Percentiles rank a stretch among this genome's conserved stretches.
These are phyloP conservation scores for Hemibagrus wyckioides DNA, from an alignment of 2,113 vertebrate genomes.

Conservation along the genomic window DNA sequence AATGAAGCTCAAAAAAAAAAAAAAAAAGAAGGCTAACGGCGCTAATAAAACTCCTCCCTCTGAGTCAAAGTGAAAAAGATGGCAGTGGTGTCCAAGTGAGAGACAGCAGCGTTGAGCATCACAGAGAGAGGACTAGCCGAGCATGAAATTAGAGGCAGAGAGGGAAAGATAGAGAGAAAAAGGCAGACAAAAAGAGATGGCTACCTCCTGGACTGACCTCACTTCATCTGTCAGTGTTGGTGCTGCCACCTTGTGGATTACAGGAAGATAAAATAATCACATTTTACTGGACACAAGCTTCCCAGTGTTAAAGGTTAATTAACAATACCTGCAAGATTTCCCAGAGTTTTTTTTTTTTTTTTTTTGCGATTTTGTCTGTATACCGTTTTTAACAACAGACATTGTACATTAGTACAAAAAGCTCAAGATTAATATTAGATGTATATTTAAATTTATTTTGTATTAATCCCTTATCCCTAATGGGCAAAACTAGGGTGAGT, in stretches of 20 bases:
- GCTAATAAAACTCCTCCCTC: constrained; percentile 34
- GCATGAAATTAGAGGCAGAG: constrained; percentile 72
- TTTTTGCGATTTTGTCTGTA: no score
- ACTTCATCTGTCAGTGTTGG: background rate
- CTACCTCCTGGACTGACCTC: constrained; percentile 1
- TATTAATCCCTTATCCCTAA: no score
- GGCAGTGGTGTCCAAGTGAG: constrained; percentile 55
- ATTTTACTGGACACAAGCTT: background rate
- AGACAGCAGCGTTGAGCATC: constrained; percentile 60
- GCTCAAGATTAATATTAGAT: no score
- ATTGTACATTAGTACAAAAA: no score
- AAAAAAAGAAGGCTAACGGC: background rate
- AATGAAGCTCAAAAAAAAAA: constrained; percentile 2
- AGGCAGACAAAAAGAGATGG: constrained; percentile 16
- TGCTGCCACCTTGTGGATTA: constrained; percentile 41
- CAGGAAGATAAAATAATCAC: background rate
- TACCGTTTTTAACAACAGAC: no score
- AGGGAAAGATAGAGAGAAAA: constrained; percentile 32
- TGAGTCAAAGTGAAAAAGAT: constrained; percentile 27
- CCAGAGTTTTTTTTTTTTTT: no score
- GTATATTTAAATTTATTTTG: no score
- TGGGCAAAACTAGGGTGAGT: no score
- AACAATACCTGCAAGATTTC: no score
- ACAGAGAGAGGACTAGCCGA: constrained; percentile 51
- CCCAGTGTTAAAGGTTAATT: background rate